phyloP scores from a whole-genome alignment of 2,797 vertebrate genomes.

The Notoglanidium macrostoma region DNA sequence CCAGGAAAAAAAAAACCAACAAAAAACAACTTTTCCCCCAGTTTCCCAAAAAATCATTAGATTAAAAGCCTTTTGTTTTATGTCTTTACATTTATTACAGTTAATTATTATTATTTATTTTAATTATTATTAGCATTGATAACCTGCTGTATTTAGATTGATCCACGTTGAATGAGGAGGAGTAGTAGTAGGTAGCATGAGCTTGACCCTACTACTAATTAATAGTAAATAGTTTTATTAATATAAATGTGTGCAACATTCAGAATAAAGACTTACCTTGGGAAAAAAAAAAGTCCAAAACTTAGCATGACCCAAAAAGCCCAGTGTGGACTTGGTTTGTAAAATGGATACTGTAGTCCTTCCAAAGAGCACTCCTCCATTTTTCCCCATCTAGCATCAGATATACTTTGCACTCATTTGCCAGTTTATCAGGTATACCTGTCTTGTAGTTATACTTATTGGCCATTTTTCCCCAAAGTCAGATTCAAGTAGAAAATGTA shows the following conservation, averaged over 20 bases:
- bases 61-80: background rate
- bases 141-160: conserved; percentile 9
- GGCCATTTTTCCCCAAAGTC: background rate
- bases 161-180: background rate
- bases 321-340: background rate
- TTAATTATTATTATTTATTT: background rate
- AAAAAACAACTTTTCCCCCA: background rate
- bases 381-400: background rate
- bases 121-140: background rate
- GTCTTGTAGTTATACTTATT: background rate
- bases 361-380: background rate
- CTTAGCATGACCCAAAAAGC: background rate
- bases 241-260: background rate
- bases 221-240: background rate
- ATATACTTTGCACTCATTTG: background rate
- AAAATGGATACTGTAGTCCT: background rate
- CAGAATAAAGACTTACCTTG: background rate
- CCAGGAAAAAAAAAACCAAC: background rate
- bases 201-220: background rate
- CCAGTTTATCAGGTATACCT: background rate
- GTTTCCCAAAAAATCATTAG: background rate
- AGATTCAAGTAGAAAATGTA: background rate
- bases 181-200: background rate
- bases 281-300: background rate
- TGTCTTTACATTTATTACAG: background rate